Percentiles rank a stretch among this genome's conserved stretches.
Evolutionary conservation across 2,888 invertebrate genomes (phyloP).

Genomic region (Eupithecia dodoneata): DNA sequence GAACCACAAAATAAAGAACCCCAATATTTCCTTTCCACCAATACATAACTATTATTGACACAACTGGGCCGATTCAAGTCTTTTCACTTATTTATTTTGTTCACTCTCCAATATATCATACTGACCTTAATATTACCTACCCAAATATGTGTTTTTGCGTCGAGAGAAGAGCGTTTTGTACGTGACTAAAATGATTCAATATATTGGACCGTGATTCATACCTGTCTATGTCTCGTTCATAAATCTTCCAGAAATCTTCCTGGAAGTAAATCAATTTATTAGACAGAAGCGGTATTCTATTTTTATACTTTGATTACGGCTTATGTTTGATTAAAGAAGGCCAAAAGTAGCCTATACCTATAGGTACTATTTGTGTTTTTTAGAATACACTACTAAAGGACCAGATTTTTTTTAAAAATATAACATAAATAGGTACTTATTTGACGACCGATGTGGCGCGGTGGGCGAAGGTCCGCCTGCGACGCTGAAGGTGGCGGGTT

Average conservation of each 20-base stretch:
- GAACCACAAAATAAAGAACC: not conserved
- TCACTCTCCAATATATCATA: conserved; percentile 47
- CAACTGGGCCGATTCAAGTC: conserved; percentile 30
- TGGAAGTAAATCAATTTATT: conserved; percentile 36
- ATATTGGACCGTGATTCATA: conserved; percentile 34
- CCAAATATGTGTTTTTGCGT: conserved; percentile 47
- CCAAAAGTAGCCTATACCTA: no score
- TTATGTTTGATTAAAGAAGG: not conserved
- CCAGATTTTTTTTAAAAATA: no score
- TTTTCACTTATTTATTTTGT: conserved; percentile 40
- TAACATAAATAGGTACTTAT: no score
- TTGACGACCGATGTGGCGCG: no score
- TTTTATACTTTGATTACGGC: not conserved
- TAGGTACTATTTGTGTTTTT: no score
- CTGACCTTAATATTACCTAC: conserved; percentile 48
- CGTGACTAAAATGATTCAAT: conserved; percentile 44
- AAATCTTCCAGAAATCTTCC: conserved; percentile 29
- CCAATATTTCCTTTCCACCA: conserved; percentile 23
- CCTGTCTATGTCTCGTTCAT: conserved; percentile 22
- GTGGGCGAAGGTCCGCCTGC: no score
- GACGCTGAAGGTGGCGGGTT: no score
- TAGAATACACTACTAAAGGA: no score
- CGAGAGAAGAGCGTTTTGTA: conserved; percentile 32
- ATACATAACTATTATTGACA: conserved; percentile 37
- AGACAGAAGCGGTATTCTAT: conserved; percentile 25